A percentile compares a stretch with the other conserved stretches of the same genome.
Evolutionary conservation across 2,888 invertebrate genomes (phyloP).

Genomic region (Hemaris fuciformis): DNA sequence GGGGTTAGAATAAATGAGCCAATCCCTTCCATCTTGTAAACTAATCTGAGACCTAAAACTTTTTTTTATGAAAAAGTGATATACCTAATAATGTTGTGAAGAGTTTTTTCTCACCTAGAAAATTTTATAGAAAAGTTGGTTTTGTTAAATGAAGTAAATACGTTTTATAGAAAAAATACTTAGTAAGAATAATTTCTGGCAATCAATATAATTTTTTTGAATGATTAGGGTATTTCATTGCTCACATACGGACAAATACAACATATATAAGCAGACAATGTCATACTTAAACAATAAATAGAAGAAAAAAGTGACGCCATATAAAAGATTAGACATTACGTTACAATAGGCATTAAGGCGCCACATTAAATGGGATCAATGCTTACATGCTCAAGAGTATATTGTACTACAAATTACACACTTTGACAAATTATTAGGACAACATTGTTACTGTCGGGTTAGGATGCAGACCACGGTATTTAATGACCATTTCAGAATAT

Average conservation of each 20-base stretch:
- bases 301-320: background rate
- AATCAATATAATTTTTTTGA: too few species aligned
- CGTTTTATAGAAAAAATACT: background rate
- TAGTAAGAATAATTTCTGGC: too few species aligned
- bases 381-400: constrained; percentile 11
- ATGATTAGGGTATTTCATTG: background rate
- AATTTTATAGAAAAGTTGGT: too few species aligned
- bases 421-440: constrained; percentile 7
- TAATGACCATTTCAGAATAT: background rate
- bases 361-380: background rate
- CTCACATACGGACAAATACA: background rate
- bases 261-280: background rate
- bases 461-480: background rate
- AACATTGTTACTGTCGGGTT: background rate
- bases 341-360: background rate
- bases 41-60: too few species aligned
- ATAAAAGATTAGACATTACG: background rate
- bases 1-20: background rate
- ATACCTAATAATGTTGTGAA: too few species aligned
- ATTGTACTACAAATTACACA: constrained; percentile 10
- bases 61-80: too few species aligned
- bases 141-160: too few species aligned
- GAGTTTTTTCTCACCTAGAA: too few species aligned
- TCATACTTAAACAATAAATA: background rate
- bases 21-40: background rate